Conservation (phyloP, 2,113 vertebrate species). For the Morone saxatilis region DNA sequence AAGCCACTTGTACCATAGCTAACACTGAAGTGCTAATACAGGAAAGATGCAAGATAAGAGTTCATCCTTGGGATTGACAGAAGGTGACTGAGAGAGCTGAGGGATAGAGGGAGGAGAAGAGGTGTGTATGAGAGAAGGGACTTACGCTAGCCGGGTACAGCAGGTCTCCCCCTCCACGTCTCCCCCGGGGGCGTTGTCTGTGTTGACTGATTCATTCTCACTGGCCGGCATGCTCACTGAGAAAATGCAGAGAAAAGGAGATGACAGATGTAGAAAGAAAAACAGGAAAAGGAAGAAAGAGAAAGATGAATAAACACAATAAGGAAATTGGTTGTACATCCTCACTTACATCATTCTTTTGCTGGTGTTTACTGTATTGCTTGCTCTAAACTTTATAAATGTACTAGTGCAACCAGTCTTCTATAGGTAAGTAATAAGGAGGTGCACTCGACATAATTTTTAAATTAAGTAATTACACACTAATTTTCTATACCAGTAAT, state of each 20-base stretch:
- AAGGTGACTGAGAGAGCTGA: constrained; percentile 34
- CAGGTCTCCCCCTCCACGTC: constrained; percentile 97
- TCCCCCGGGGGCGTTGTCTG: constrained; percentile 94
- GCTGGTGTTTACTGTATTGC: not conserved
- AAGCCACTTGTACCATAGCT: constrained; percentile 4
- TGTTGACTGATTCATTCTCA: constrained; percentile 98
- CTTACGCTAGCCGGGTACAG: constrained; percentile 96
- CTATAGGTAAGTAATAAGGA: not conserved
- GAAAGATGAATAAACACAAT: constrained; percentile 40
- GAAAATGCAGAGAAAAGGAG: constrained; percentile 43
- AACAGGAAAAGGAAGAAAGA: constrained; percentile 1
- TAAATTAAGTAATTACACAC: constrained; percentile 27
- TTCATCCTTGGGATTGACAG: constrained; percentile 34
- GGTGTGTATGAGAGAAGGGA: constrained; percentile 60
- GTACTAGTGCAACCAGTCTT: not conserved
- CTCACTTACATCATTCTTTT: not conserved
- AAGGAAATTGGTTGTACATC: not conserved
- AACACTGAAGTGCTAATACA: constrained; percentile 15
- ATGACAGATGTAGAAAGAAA: constrained; percentile 14
- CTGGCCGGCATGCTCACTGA: constrained; percentile 99
- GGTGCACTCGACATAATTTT: not conserved
- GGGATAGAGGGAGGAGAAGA: constrained; percentile 16
- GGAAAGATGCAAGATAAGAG: not conserved
- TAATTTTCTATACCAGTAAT: constrained; percentile 32
- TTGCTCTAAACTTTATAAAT: not conserved